Percentiles rank a stretch among this genome's conserved stretches.
phyloP scores from a whole-genome alignment of 1,140 invertebrate species.

The Lepidurus packardi region DNA sequence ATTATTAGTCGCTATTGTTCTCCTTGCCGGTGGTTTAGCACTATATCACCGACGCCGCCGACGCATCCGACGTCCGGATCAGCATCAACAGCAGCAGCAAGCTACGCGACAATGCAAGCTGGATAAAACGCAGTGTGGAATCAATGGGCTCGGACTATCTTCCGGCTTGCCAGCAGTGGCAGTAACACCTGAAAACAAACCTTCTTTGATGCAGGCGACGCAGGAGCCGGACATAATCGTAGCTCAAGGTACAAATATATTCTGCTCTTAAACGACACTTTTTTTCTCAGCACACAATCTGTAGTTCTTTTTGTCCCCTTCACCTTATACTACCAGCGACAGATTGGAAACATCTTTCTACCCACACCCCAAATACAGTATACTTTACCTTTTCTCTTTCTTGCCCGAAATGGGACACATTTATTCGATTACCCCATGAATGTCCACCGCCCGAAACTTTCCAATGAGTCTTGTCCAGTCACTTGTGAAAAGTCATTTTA shows the following conservation, averaged over 20 bases:
- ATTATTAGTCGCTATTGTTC: slow-evolving; percentile 30
- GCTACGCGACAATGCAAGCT: slow-evolving; percentile 23
- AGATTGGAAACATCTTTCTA: slow-evolving; percentile 10
- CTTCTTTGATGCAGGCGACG: not conserved
- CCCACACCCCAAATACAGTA: no score
- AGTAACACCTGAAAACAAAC: not conserved
- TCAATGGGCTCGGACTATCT: slow-evolving; percentile 10
- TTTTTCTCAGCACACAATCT: not conserved
- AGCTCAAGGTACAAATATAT: not conserved
- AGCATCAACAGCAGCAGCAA: slow-evolving; percentile 15
- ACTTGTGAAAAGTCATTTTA: not conserved
- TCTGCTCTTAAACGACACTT: not conserved
- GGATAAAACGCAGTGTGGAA: not conserved
- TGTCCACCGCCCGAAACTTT: not conserved
- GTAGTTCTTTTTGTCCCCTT: not conserved
- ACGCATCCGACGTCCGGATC: slow-evolving; percentile 17
- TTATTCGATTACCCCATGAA: not conserved
- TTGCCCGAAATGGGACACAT: not conserved
- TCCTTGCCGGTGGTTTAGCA: slow-evolving; percentile 28
- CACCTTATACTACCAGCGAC: not conserved
- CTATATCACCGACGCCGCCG: slow-evolving; percentile 26
- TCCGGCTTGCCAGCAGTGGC: not conserved
- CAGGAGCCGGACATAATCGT: slow-evolving; percentile 15
- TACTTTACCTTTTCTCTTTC: not conserved
- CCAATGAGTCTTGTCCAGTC: not conserved